Base-by-base conservation (phyloP, 2,888 invertebrate species). In the Cantharis nigra region DNA sequence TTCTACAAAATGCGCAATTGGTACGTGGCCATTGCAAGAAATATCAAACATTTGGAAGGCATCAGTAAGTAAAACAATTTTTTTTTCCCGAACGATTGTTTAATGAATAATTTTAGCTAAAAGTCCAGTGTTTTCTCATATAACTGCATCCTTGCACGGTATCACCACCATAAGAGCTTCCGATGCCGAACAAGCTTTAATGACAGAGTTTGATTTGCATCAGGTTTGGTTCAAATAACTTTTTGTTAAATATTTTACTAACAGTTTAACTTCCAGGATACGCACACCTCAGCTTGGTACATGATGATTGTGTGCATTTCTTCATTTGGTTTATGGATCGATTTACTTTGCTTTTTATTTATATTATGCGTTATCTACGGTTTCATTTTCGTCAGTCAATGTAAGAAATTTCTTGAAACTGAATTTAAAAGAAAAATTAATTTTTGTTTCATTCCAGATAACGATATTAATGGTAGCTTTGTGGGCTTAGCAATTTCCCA, bases 51-150 rank as follows among this genome's bases (percentile, higher is more conserved):
- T 88, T 87, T 90, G 9, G 91, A 91, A 84, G 90, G 90, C 73
- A 87, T 87, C 70, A 89, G 90, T 90, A 86, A 87, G 87, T 84
- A 71, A 49, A n/a, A 3, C 13, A 0, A 75, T 63, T 63, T 26
- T 63, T 63, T 26, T 63, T 28, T 69, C 28, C 64, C 16, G 70
- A 69, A 30, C 20, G n/a, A 67, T 9, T 30, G n/a, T 49, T 49
- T 7, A 49, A n/a, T n/a, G n/a, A 1, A 2, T 96, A 49, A 49
- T 67, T 67, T 86, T 90, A 89, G 95, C 94, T 73, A 92, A 96
- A 79, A 96, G 96, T 89, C 97, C 97, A 0, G 94, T 98, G 0
- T 97, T 97, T 87, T 95, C 96, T 0, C 96, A 97, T 86, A 91
- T 97, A 83, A 94, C 94, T 63, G 93, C 96, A 0, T 93, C 95